Evolutionary conservation across 2,797 vertebrate species (phyloP), one percentile per base, ranked within the genome.

Genomic region (Calcarius lapponicus): DNA sequence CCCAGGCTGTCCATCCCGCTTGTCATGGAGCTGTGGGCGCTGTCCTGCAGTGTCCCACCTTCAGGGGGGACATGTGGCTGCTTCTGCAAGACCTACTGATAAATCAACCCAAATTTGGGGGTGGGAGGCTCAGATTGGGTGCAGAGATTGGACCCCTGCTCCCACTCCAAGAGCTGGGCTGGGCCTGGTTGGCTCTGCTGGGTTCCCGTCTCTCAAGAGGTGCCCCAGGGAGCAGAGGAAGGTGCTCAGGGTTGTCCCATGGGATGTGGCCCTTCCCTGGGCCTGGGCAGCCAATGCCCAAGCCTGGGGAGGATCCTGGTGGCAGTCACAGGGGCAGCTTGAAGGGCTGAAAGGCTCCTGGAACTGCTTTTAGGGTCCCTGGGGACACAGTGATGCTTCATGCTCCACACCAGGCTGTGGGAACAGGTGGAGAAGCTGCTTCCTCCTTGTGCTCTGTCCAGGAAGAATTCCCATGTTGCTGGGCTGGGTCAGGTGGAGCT

Each of bases 21-120:
- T 3, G 7, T 18, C 16, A 5, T 0, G 0, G 43, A 29, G n/a
- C 69, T 56, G 40, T 0, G 0, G 54, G 25, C 2, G 2, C 51
- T 67, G 32, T 32, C 32, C 43, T 15, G 56, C 0, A 0, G 9
- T 6, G 1, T 45, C 19, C 12, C 25, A 24, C 61, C 60, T 62
- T 40, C 17, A 16, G 56, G 34, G 7, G 9, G 19, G 29, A 32
- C 19, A 7, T 11, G 42, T 32, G 47, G 11, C 32, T 86, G 42
- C 50, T 75, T 85, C 56, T 70, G 53, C n/a, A 51, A 76, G 69
- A 32, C 5, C 45, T 19, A 5, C 17, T 22, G 26, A 47, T 13
- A 9, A 72, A 58, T 40, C 4, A 65, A 25, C 43, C 19, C 13
- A 7, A 18, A 47, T 21, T 2, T 26, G 2, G 2, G 6, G 9